These are phyloP conservation scores for Darevskia mixta DNA, from an alignment of 2,797 vertebrate genomes.

Conservation along the genomic window DNA sequence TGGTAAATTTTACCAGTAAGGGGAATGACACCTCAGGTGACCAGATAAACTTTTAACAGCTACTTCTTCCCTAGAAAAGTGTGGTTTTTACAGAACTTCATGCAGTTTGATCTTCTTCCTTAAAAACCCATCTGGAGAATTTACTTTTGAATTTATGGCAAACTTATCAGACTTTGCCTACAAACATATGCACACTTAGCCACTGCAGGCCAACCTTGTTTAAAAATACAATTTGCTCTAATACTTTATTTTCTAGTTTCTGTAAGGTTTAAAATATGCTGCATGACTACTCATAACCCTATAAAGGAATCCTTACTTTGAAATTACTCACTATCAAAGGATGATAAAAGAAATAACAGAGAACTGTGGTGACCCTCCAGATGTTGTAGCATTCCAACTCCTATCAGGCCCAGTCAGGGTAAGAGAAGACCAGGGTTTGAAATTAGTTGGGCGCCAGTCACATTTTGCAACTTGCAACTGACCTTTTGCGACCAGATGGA, in stretches of 20 bases:
- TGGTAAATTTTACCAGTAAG: neutral
- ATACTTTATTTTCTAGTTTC: neutral
- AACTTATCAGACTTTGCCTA: neutral
- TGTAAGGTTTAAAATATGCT: neutral
- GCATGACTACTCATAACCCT: neutral
- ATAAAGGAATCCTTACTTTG: neutral
- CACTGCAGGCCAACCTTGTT: too few relatives aligned
- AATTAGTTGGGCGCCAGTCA: too few relatives aligned
- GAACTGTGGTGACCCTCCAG: too few relatives aligned
- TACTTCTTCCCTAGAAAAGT: neutral
- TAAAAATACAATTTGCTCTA: neutral
- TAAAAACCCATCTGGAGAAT: neutral
- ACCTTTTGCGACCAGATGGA: too few relatives aligned
- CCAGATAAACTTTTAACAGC: neutral
- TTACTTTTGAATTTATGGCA: slow-evolving; percentile 7
- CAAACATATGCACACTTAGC: neutral
- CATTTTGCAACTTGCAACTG: too few relatives aligned
- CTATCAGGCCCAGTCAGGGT: too few relatives aligned
- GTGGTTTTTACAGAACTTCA: neutral
- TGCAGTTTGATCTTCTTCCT: neutral
- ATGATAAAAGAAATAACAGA: too few relatives aligned
- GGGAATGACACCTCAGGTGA: neutral
- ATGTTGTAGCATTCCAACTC: too few relatives aligned
- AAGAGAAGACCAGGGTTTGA: too few relatives aligned
- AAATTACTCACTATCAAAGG: too few relatives aligned